phyloP scores from a whole-genome alignment of 35 echinoderm and acorn worm species.

The Stichopus chloronotus region DNA sequence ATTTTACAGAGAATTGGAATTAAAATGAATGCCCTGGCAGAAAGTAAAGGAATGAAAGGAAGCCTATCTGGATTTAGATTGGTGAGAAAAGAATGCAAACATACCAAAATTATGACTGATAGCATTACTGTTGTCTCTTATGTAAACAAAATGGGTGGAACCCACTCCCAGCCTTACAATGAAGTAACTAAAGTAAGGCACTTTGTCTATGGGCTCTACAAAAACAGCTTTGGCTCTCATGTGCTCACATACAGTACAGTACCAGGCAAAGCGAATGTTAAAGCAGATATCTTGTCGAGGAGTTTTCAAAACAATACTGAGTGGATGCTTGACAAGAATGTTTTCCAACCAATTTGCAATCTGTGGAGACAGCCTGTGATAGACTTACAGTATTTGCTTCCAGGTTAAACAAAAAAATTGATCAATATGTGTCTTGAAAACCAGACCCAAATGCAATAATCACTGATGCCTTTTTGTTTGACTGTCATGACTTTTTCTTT shows the following conservation, averaged over 20 bases:
- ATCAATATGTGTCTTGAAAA: slow-evolving; percentile 45
- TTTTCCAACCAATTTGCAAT: slow-evolving; percentile 12
- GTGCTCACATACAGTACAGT: slow-evolving; percentile 36
- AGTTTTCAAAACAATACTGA: neutral
- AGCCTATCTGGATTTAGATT: slow-evolving; percentile 29
- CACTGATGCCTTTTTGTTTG: slow-evolving; percentile 6
- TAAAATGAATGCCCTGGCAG: slow-evolving; percentile 38
- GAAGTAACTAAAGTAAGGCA: neutral
- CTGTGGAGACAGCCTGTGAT: slow-evolving; percentile 36
- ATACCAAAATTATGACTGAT: slow-evolving; percentile 33
- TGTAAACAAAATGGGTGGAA: slow-evolving; percentile 35
- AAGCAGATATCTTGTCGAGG: neutral
- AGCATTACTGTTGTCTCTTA: slow-evolving; percentile 56
- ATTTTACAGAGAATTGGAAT: slow-evolving; percentile 45
- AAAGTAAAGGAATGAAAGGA: neutral
- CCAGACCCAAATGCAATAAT: slow-evolving; percentile 24
- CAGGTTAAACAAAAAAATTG: slow-evolving; percentile 47
- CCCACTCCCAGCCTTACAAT: neutral
- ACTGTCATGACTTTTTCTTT: slow-evolving; percentile 33
- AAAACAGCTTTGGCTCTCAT: neutral
- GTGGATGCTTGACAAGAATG: slow-evolving; percentile 15
- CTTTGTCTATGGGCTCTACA: slow-evolving; percentile 2
- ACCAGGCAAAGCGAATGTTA: neutral
- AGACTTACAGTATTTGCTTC: slow-evolving; percentile 64
- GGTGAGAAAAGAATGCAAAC: slow-evolving; percentile 46